Conservation (phyloP, 2,113 vertebrate genomes). For the Gnathonemus echidnorhynchus region DNA sequence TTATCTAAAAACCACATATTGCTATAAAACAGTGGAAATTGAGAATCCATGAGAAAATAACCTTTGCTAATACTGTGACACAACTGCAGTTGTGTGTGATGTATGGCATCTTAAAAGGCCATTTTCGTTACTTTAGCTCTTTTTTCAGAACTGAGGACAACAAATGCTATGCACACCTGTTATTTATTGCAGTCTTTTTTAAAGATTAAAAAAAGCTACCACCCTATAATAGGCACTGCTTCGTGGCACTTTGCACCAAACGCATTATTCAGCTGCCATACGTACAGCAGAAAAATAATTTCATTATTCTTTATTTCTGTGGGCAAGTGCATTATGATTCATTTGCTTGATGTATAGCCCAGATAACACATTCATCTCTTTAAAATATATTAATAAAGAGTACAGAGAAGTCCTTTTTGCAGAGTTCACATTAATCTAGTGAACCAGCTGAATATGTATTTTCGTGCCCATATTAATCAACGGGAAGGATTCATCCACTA, state of each 20-base stretch:
- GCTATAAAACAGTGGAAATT: background rate
- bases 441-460: conserved; percentile 24
- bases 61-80: background rate
- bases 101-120: conserved; percentile 10
- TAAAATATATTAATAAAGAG: conserved; percentile 27
- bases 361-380: conserved; percentile 23
- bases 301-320: conserved; percentile 24
- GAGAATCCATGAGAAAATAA: background rate
- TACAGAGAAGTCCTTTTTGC: conserved; percentile 19
- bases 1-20: background rate
- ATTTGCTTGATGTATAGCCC: conserved; percentile 11
- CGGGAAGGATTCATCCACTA: background rate
- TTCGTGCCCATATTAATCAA: conserved; percentile 18
- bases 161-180: conserved; percentile 6
- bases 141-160: background rate
- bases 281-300: conserved; percentile 13
- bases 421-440: conserved; percentile 23
- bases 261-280: conserved; percentile 15
- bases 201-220: conserved; percentile 18
- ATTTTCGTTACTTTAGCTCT: conserved; percentile 14
- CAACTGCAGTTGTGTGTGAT: background rate
- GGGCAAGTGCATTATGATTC: conserved; percentile 21
- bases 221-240: conserved; percentile 17
- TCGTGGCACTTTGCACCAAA: conserved; percentile 6
- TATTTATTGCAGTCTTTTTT: conserved; percentile 18